phyloP scores from a whole-genome alignment of 1,140 invertebrate genomes.

The Hestina assimilis region DNA sequence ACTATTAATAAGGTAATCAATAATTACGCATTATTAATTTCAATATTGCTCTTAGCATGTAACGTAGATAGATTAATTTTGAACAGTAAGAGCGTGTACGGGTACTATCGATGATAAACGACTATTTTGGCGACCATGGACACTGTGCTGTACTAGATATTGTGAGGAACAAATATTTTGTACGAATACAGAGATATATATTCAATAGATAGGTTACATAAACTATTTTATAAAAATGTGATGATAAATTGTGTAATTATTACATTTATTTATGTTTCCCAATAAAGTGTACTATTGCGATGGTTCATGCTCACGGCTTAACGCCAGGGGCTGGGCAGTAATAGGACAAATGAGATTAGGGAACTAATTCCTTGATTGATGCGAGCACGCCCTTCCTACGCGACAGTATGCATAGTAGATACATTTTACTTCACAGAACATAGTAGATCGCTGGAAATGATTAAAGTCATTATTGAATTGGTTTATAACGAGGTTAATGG shows the following conservation, averaged over 20 bases:
- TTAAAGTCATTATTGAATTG: neutral
- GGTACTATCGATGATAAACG: constrained; percentile 20
- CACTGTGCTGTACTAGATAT: constrained; percentile 11
- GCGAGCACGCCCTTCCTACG: constrained; percentile 47
- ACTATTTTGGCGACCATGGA: constrained; percentile 24
- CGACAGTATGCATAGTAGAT: constrained; percentile 43
- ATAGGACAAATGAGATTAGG: constrained; percentile 63
- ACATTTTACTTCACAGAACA: constrained; percentile 29
- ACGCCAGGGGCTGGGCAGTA: constrained; percentile 38
- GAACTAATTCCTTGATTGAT: constrained; percentile 68
- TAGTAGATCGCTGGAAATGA: constrained; percentile 24
- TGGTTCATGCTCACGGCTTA: constrained; percentile 32
- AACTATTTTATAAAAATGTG: neutral
- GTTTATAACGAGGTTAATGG: neutral
- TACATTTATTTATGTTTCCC: neutral
- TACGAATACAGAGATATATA: neutral
- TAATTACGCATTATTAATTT: neutral
- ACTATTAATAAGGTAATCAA: neutral
- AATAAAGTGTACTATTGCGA: constrained; percentile 5
- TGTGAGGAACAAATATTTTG: constrained; percentile 8
- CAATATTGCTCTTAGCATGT: neutral
- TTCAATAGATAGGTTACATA: constrained; percentile 11
- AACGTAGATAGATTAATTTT: neutral
- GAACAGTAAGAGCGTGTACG: constrained; percentile 4
- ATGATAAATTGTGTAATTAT: too few relatives aligned